Evolutionary conservation across 2,113 vertebrate genomes (phyloP).

Genomic region (Blennius ocellaris): DNA sequence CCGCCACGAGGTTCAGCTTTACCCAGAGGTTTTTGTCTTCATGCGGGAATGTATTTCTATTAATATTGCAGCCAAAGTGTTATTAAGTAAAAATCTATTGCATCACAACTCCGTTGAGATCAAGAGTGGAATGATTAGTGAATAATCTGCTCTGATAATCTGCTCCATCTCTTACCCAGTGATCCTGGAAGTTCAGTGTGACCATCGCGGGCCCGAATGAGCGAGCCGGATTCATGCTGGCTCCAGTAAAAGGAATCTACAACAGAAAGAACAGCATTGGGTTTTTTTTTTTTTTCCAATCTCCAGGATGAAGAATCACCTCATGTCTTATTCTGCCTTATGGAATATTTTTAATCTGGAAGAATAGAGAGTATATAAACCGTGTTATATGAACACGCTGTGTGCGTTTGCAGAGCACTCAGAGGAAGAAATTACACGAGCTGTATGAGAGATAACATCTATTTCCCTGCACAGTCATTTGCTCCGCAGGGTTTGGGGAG

Average conservation of each 20-base stretch:
- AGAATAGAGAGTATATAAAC: neutral
- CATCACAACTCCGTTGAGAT: no score
- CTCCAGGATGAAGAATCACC: neutral
- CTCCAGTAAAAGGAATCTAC: constrained; percentile 93
- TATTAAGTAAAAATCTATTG: no score
- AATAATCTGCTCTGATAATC: no score
- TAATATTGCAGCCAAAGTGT: no score
- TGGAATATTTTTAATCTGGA: neutral
- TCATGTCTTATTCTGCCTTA: neutral
- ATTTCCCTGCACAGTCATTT: constrained; percentile 67
- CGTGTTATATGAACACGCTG: neutral
- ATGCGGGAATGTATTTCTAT: no score
- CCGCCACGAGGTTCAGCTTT: no score
- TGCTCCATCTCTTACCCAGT: constrained; percentile 91
- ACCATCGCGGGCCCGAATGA: constrained; percentile 94
- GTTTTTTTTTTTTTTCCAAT: constrained; percentile 1
- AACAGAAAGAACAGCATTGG: constrained; percentile 46
- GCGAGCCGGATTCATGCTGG: constrained; percentile 96
- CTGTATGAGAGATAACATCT: constrained; percentile 43
- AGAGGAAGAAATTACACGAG: constrained; percentile 16
- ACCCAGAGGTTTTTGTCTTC: no score
- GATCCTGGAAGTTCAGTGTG: constrained; percentile 90
- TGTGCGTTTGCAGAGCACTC: constrained; percentile 28
- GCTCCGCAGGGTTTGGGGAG: constrained; percentile 54
- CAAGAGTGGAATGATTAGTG: no score